Evolutionary conservation across 2,797 vertebrate genomes (phyloP), one percentile per base, ranked within the genome.

Genomic region (Falco rusticolus): DNA sequence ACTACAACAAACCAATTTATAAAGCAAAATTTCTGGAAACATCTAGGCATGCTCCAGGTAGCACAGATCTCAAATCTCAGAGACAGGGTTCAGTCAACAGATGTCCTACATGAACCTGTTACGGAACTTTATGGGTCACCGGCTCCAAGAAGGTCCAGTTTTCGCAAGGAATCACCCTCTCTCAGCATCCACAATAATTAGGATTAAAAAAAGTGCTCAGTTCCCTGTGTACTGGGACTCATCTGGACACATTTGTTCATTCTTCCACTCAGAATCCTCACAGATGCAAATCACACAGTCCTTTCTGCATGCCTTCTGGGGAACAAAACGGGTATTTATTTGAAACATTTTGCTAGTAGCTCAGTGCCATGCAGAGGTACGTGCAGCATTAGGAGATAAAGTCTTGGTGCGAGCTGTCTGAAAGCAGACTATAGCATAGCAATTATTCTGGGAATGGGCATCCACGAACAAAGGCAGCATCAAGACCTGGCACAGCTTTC

Each of bases 401-500:
- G 47, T 15, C 60, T 31, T 20, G 76, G 48, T 3, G 3, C 65
- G 53, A 90, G 53, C 74, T 50, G 89, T n/a, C 57, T 81, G 80
- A 51, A 68, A 68, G 69, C 83, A 68, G 76, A 72, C 0, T 1
- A 71, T 3, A 3, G 80, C 61, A 16, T 4, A 11, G 50, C 74
- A 79, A 69, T 61, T 90, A 89, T 89, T 87, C 65, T 78, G 77
- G 43, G 76, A 74, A 56, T 2, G 8, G 69, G 51, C 76, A 91
- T 25, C 45, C 9, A 1, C 0, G 4, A 64, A 95, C 77, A 95
- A 86, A 92, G 64, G 81, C 95, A 84, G 84, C 70, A 60, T 28
- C 37, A 21, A 94, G 84, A 26, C 56, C 91, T 89, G 95, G 96
- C 94, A 92, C 71, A 21, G 75, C 82, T 66, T 61, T 77, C 90